Conservation (phyloP, 2,113 vertebrate species). For the Sula dactylatra region DNA sequence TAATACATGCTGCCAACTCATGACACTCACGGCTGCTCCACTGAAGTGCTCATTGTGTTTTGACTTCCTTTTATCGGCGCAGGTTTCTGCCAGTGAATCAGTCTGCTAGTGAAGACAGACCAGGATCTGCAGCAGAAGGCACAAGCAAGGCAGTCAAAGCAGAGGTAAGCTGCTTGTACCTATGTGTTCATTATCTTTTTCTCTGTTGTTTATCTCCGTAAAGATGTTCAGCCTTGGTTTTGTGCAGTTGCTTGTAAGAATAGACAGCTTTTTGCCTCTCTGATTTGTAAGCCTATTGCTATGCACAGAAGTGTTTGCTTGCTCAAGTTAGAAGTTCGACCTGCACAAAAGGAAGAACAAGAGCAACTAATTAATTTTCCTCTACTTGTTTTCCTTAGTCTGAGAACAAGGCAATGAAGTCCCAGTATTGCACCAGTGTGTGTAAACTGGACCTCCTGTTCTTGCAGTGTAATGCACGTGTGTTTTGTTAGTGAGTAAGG, state of each 20-base stretch:
- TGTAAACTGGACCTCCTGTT: neutral
- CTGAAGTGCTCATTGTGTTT: slow-evolving; percentile 10
- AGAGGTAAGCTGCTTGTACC: neutral
- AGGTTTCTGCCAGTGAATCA: slow-evolving; percentile 45
- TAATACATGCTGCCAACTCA: slow-evolving; percentile 2
- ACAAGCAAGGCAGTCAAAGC: neutral
- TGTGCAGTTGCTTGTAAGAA: neutral
- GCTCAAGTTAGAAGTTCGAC: neutral
- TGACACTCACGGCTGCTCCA: neutral
- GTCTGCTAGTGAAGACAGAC: neutral
- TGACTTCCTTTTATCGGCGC: slow-evolving; percentile 15
- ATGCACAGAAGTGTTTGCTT: neutral
- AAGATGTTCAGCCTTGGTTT: neutral
- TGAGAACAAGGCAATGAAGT: neutral
- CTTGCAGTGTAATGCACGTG: rapidly evolving
- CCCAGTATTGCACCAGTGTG: neutral
- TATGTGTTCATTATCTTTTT: neutral
- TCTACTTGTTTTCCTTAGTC: neutral
- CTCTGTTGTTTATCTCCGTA: neutral
- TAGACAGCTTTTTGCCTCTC: neutral
- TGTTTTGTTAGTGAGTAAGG: neutral
- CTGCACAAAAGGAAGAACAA: neutral
- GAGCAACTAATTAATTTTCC: neutral
- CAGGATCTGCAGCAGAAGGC: neutral
- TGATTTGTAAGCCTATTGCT: neutral